These are phyloP conservation scores for Circaetus cinerascens DNA, from an alignment of 2,113 vertebrate genomes.

Conservation along the genomic window DNA sequence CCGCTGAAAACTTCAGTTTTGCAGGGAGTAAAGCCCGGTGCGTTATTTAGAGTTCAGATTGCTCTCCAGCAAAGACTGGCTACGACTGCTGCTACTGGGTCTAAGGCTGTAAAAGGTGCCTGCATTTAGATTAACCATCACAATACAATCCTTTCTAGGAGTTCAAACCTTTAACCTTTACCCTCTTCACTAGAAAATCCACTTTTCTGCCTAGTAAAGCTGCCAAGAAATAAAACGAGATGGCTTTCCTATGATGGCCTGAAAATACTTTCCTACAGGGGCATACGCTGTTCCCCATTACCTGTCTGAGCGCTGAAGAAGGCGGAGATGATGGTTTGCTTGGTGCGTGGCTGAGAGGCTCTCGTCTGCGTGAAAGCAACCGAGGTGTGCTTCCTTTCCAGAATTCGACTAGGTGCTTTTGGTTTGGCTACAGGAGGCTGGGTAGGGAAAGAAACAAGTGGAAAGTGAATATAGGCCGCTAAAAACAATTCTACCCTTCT, in stretches of 20 bases:
- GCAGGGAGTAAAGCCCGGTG: neutral
- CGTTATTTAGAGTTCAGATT: accelerated
- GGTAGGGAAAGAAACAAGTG: neutral
- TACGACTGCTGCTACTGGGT: neutral
- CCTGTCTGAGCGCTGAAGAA: conserved; percentile 63
- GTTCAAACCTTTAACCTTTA: neutral
- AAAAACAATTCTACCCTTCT: accelerated
- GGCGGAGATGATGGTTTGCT: conserved; percentile 66
- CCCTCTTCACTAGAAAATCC: neutral
- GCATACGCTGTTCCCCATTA: accelerated
- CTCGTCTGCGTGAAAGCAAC: neutral
- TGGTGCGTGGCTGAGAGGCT: neutral
- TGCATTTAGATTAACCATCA: neutral
- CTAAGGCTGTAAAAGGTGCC: neutral
- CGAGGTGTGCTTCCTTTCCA: neutral
- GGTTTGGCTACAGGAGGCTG: conserved; percentile 29
- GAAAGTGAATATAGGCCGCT: accelerated
- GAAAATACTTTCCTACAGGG: accelerated
- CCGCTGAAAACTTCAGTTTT: neutral
- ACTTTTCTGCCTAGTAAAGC: neutral
- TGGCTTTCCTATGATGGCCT: neutral
- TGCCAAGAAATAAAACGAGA: accelerated
- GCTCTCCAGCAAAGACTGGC: neutral
- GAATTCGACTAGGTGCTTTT: neutral
- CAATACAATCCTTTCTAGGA: neutral